These are phyloP conservation scores for Blera fallax DNA, from an alignment of 2,888 invertebrate species.

Conservation along the genomic window DNA sequence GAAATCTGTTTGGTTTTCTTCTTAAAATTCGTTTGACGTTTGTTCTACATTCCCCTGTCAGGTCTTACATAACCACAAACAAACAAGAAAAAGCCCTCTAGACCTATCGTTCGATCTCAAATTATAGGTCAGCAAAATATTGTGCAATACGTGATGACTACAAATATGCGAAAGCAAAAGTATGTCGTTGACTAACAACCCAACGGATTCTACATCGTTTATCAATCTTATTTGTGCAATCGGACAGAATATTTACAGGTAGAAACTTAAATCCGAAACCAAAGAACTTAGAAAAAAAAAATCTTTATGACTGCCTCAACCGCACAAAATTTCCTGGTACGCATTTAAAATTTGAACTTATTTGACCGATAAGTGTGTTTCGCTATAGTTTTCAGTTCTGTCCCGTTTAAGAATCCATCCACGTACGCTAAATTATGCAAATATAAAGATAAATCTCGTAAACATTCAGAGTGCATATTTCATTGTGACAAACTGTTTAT, in stretches of 20 bases:
- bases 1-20: too few relatives aligned
- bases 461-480: background rate
- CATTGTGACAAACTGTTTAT: background rate
- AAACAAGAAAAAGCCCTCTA: too few relatives aligned
- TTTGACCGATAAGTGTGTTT: conserved; percentile 4
- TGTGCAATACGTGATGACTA: background rate
- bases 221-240: conserved; percentile 14
- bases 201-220: background rate
- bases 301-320: conserved; percentile 8
- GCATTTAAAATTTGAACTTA: conserved; percentile 38
- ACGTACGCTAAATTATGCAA: conserved; percentile 47
- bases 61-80: too few relatives aligned
- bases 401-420: background rate
- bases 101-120: background rate
- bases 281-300: background rate
- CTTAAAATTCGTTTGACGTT: too few relatives aligned
- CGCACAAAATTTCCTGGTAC: conserved; percentile 6
- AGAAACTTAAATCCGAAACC: background rate
- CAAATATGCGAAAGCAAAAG: conserved; percentile 8
- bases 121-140: background rate
- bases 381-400: background rate
- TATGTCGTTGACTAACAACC: background rate
- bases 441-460: background rate
- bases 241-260: background rate
- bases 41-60: too few relatives aligned